Evolutionary conservation across 1,140 invertebrate species (phyloP).

Genomic region (Pogonus chalceus): DNA sequence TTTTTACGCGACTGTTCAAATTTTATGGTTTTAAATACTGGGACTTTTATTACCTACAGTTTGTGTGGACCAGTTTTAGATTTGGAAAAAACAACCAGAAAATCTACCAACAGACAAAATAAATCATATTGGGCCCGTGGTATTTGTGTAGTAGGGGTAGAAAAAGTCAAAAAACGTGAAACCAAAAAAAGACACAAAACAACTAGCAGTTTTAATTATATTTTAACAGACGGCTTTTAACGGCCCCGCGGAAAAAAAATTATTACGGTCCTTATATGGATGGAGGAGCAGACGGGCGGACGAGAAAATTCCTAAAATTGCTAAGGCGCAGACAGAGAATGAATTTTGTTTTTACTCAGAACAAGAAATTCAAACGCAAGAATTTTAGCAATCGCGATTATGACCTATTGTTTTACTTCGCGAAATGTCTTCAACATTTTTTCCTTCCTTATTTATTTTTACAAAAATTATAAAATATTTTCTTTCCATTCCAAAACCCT

Average conservation of each 20-base stretch:
- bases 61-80: not conserved
- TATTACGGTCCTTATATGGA: conserved; percentile 1
- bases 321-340: not conserved
- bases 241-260: not conserved
- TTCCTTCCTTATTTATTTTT: too few species aligned
- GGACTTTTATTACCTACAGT: not conserved
- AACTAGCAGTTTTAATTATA: not conserved
- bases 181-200: not conserved
- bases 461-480: too few species aligned
- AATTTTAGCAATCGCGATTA: too few species aligned
- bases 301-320: conserved; percentile 3
- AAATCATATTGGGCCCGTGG: not conserved
- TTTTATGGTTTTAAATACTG: conserved; percentile 6
- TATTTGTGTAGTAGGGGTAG: not conserved
- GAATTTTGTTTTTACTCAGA: not conserved
- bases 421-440: too few species aligned
- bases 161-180: not conserved
- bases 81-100: not conserved
- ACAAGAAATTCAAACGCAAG: not conserved
- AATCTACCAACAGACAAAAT: not conserved
- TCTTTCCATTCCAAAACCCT: too few species aligned
- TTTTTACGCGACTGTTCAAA: not conserved
- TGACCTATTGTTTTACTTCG: too few species aligned
- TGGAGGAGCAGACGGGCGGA: not conserved
- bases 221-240: conserved; percentile 2